These are phyloP conservation scores for Mugil cephalus DNA, from an alignment of 2,113 vertebrate species.

Conservation along the genomic window DNA sequence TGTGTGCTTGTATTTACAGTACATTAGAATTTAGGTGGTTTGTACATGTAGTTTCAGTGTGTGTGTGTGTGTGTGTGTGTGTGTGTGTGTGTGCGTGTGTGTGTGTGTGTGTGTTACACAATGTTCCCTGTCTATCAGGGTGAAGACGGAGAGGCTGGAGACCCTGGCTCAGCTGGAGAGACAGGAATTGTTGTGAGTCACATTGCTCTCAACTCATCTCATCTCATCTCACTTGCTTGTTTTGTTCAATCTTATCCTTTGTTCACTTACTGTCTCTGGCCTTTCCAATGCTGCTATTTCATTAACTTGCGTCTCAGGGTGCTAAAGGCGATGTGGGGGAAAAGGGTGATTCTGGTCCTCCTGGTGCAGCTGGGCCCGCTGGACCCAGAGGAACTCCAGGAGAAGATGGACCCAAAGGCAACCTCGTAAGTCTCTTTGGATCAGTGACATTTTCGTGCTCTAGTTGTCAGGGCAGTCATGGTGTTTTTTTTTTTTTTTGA, in stretches of 20 bases:
- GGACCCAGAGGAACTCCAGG: slow-evolving; percentile 90
- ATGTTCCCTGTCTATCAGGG: slow-evolving; percentile 81
- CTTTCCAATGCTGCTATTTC: slow-evolving; percentile 8
- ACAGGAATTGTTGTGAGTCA: slow-evolving; percentile 87
- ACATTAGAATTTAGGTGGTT: neutral
- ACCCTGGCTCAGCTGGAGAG: slow-evolving; percentile 86
- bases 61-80: slow-evolving; percentile 14
- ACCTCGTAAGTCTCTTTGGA: slow-evolving; percentile 80
- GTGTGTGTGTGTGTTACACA: slow-evolving; percentile 12
- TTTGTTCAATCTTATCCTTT: neutral
- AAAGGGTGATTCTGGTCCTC: slow-evolving; percentile 89
- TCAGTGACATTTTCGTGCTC: slow-evolving; percentile 28
- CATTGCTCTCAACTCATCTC: too few species aligned
- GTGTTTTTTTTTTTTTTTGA: slow-evolving; percentile 16
- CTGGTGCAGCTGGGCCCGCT: slow-evolving; percentile 89
- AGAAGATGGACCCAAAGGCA: slow-evolving; percentile 93
- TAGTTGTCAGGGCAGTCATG: slow-evolving; percentile 10
- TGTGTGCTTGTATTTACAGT: neutral
- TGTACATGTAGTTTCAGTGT: neutral
- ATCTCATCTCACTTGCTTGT: neutral
- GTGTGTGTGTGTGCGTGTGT: slow-evolving; percentile 17
- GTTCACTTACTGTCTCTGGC: neutral
- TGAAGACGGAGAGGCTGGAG: slow-evolving; percentile 91
- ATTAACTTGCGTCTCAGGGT: slow-evolving; percentile 80
- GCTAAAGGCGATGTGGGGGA: slow-evolving; percentile 90